phyloP scores from a whole-genome alignment of 2,888 invertebrate species.

The Hermodice carunculata region DNA sequence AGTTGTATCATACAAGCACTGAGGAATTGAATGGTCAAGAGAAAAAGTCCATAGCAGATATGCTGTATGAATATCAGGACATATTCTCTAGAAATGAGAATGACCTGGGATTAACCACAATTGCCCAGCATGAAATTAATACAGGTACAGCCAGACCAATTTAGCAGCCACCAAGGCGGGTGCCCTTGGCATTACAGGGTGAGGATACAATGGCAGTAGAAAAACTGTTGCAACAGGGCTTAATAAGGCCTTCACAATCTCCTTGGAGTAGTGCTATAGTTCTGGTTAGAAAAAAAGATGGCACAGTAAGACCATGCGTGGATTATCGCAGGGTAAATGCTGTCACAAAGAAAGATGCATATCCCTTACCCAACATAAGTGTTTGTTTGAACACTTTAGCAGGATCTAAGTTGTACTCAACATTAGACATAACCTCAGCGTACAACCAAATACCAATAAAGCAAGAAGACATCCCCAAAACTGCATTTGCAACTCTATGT shows the following conservation, averaged over 20 bases:
- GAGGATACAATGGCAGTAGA: not conserved
- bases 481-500: constrained; percentile 38
- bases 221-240: constrained; percentile 1
- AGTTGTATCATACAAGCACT: too few relatives aligned
- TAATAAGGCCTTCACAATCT: not conserved
- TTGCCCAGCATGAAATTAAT: not conserved
- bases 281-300: constrained; percentile 30
- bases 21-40: too few relatives aligned
- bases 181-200: not conserved
- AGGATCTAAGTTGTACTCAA: constrained; percentile 37
- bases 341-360: constrained; percentile 32
- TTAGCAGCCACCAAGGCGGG: not conserved
- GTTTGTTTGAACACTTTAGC: constrained; percentile 32
- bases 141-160: not conserved
- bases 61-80: too few relatives aligned
- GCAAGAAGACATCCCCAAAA: constrained; percentile 34
- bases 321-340: constrained; percentile 35
- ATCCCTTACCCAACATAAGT: constrained; percentile 33
- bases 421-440: constrained; percentile 39
- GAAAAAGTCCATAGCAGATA: too few relatives aligned
- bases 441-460: constrained; percentile 46
- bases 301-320: constrained; percentile 28
- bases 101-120: not conserved
- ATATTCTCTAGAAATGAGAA: not conserved
- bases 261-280: constrained; percentile 18